Conservation (phyloP, 2,113 vertebrate genomes). For the Bagarius yarrelli region DNA sequence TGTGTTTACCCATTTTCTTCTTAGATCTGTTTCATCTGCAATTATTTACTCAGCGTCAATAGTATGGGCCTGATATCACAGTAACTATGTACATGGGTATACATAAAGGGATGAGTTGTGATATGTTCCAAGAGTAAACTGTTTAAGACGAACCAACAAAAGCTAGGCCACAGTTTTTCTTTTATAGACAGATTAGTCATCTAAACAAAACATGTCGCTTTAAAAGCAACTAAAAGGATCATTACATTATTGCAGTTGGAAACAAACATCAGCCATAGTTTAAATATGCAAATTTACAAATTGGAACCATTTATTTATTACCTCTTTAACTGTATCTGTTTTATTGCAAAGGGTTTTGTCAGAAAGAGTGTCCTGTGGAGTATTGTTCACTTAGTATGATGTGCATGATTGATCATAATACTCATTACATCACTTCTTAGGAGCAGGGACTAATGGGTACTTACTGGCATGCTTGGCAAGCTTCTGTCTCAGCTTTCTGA, state of each 20-base stretch:
- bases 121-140: not conserved
- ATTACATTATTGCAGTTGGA: not conserved
- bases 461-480: constrained; percentile 28
- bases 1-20: not conserved
- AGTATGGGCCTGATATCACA: not conserved
- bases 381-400: constrained; percentile 14
- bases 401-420: constrained; percentile 6
- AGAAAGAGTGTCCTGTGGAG: not conserved
- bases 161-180: not conserved
- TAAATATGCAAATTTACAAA: not conserved
- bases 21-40: not conserved
- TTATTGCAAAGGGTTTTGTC: too few species aligned
- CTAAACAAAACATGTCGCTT: too few species aligned
- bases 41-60: not conserved
- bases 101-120: not conserved
- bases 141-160: not conserved
- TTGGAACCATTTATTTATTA: not conserved
- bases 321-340: not conserved
- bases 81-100: not conserved
- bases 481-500: constrained; percentile 32
- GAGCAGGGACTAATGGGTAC: constrained; percentile 43
- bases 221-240: too few species aligned
- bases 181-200: not conserved
- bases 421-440: constrained; percentile 46
- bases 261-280: not conserved